Evolutionary conservation across 2,113 vertebrate genomes (phyloP).

Genomic region (Corydoras maculifer): DNA sequence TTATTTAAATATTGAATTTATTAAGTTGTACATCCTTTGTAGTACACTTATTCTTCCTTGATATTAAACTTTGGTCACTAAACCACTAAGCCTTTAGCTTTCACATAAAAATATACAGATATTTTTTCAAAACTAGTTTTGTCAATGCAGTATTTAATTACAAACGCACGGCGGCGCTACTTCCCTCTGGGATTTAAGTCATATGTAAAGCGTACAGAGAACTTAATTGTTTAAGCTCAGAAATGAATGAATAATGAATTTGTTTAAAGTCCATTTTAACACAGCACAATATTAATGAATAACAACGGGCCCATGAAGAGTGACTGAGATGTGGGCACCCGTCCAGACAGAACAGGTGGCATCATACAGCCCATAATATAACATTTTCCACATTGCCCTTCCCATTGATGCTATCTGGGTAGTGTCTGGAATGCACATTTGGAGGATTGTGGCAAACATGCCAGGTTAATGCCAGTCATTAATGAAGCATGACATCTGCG

Average conservation of each 20-base stretch:
- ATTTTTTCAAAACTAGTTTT: no score
- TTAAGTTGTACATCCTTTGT: no score
- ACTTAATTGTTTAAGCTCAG: no score
- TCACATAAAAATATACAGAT: no score
- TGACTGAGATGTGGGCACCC: conserved; percentile 8
- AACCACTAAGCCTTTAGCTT: no score
- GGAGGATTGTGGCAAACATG: neutral
- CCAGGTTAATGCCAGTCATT: neutral
- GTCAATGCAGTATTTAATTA: neutral
- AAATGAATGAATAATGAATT: no score
- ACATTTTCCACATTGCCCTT: conserved; percentile 6
- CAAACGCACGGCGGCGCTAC: conserved; percentile 11
- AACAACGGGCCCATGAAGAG: neutral
- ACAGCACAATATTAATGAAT: no score
- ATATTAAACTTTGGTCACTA: no score
- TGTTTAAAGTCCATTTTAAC: no score
- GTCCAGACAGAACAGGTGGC: conserved; percentile 22
- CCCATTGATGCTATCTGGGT: conserved; percentile 17
- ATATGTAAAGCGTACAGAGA: no score
- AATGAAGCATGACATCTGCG: neutral
- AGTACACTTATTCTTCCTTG: no score
- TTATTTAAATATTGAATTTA: no score
- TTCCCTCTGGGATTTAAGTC: neutral
- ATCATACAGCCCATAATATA: conserved; percentile 1
- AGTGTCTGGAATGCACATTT: neutral